Evolutionary conservation across 2,113 vertebrate species (phyloP).

Genomic region (Scomber japonicus): DNA sequence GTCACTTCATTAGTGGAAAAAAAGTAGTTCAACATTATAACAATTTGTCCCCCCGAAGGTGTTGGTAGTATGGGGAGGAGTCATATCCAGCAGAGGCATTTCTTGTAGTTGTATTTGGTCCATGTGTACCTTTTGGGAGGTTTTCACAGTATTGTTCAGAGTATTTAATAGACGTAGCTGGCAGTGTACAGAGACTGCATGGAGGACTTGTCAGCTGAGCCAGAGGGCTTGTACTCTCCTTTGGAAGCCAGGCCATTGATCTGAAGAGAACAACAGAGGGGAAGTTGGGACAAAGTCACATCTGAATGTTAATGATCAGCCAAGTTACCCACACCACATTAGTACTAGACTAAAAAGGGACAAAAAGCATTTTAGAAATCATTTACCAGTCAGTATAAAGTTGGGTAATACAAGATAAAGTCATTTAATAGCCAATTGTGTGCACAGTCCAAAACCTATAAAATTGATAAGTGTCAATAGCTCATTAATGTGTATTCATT

Average conservation of each 20-base stretch:
- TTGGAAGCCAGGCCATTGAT: slow-evolving; percentile 93
- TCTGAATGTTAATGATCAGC: slow-evolving; percentile 75
- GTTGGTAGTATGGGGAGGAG: background rate
- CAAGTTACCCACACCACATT: slow-evolving; percentile 21
- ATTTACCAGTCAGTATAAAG: slow-evolving; percentile 57
- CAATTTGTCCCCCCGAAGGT: slow-evolving; percentile 13
- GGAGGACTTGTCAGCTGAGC: slow-evolving; percentile 86
- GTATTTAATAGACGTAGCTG: slow-evolving; percentile 91
- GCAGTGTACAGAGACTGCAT: slow-evolving; percentile 92
- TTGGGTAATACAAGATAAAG: slow-evolving; percentile 36
- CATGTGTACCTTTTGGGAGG: slow-evolving; percentile 17
- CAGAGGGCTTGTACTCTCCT: slow-evolving; percentile 90
- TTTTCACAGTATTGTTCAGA: slow-evolving; percentile 25
- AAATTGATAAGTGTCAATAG: slow-evolving; percentile 1
- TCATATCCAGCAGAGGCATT: slow-evolving; percentile 22
- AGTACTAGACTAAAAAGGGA: slow-evolving; percentile 13
- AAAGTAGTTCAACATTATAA: slow-evolving; percentile 51
- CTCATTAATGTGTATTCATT: background rate
- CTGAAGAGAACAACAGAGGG: slow-evolving; percentile 76
- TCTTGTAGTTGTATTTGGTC: slow-evolving; percentile 65
- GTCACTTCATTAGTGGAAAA: slow-evolving; percentile 57
- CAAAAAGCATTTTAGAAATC: slow-evolving; percentile 39
- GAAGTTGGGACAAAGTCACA: slow-evolving; percentile 68
- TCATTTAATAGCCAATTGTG: background rate
- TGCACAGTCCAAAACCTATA: slow-evolving; percentile 9